A percentile compares a stretch with the other conserved stretches of the same genome.
Evolutionary conservation across 2,888 invertebrate species (phyloP).

Genomic region (Pinctada fucata): DNA sequence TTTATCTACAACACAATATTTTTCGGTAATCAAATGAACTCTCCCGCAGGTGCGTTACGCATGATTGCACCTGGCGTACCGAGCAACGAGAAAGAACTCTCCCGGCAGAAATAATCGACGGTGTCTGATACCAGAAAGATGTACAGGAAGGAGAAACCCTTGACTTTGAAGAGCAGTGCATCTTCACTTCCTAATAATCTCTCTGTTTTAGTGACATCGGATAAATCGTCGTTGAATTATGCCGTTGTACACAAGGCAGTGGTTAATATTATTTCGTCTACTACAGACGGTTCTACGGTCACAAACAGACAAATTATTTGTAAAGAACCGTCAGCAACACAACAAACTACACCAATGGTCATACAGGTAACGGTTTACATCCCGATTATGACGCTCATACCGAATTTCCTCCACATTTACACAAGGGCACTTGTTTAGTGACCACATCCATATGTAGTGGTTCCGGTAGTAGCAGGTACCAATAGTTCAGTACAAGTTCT

Average conservation of each 20-base stretch:
- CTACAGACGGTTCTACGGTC: slow-evolving; percentile 68
- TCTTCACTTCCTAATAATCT: slow-evolving; percentile 73
- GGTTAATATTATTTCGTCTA: slow-evolving; percentile 70
- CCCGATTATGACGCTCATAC: background rate
- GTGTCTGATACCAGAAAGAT: slow-evolving; percentile 40
- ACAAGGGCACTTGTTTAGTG: background rate
- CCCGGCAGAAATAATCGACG: slow-evolving; percentile 23
- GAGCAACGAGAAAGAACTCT: slow-evolving; percentile 57
- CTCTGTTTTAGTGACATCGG: slow-evolving; percentile 63
- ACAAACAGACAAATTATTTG: slow-evolving; percentile 71
- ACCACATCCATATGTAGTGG: no score
- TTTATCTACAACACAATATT: background rate
- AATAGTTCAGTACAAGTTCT: no score
- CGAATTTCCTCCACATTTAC: slow-evolving; percentile 8
- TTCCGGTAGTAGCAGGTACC: no score
- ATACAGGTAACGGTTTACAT: slow-evolving; percentile 61
- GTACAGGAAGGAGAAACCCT: slow-evolving; percentile 70
- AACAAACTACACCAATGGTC: slow-evolving; percentile 67
- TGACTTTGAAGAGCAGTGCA: slow-evolving; percentile 70
- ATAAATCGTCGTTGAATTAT: slow-evolving; percentile 68
- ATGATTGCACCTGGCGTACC: slow-evolving; percentile 57
- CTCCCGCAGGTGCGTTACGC: slow-evolving; percentile 21
- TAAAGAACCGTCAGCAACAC: slow-evolving; percentile 72
- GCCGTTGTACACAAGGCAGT: slow-evolving; percentile 73
- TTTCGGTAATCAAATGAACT: background rate